Base-by-base conservation (phyloP, 2,888 invertebrate species). In the Meghimatium bilineatum region DNA sequence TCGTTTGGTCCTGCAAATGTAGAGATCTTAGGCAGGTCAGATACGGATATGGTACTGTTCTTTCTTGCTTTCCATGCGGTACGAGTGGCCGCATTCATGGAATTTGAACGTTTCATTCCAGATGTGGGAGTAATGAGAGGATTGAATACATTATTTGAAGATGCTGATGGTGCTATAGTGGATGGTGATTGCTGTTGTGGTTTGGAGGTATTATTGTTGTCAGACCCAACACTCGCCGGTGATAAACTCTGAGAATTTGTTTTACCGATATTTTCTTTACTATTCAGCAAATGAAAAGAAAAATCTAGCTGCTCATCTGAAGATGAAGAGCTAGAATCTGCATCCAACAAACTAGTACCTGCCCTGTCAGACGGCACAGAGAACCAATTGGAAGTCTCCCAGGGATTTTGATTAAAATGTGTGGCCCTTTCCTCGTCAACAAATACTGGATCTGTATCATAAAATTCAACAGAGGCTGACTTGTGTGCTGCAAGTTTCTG, bases 201-300 rank as follows among this genome's bases (percentile, higher is more conserved):
- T 34, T 81, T 69, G 26, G 1, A 29, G 32, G 66, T 14, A 12
- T 82, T 10, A 44, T 66, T 83, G 60, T 72, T 86, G 75, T 74
- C 82, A 6, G 66, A 66, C 20, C 81, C 82, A 23, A 71, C 78
- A 26, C 98, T 94, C 93, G 98, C 97, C 88, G 97, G 94, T 0
- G 98, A 98, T 85, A 98, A 94, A 93, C 98, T 97, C 91, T 98
- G 98, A 91, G 97, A 97, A 1, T 97, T 95, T 83, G 86, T 87
- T 26, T 95, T 95, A 76, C 88, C 88, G 12, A 95, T 95, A 93
- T 96, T 96, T 89, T 96, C 96, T 90, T 96, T 96, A 94, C 96
- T 96, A 93, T 96, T 96, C 86, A 96, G 95, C 85, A 97, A 93
- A 94, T 97, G 96, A 63, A 96, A 93, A 0, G 97, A 96, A 85